Conservation (phyloP, 2,888 invertebrate genomes). For the Epinotia nisella region DNA sequence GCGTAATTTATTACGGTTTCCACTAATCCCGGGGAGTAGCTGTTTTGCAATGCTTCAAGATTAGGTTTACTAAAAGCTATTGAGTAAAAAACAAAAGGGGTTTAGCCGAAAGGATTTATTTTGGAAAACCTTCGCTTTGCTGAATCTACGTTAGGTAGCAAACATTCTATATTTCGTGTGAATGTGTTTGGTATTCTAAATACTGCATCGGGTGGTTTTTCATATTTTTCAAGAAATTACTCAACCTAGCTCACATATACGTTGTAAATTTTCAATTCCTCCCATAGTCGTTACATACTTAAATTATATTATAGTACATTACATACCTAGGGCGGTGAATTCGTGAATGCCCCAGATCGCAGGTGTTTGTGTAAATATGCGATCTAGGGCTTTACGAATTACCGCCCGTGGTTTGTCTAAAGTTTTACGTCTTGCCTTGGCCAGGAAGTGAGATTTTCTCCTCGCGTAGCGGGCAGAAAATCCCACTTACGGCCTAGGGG, state of each 20-base stretch:
- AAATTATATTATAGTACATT: no score
- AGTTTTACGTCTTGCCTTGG: no score
- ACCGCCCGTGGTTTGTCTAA: no score
- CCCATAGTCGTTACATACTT: no score
- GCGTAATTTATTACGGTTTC: slow-evolving; percentile 58
- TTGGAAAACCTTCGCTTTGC: slow-evolving; percentile 22
- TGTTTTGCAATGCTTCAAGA: slow-evolving; percentile 51
- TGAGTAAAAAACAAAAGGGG: slow-evolving; percentile 45
- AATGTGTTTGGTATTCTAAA: background rate
- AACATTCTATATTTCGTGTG: background rate
- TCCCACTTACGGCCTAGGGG: no score
- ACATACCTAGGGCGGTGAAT: no score
- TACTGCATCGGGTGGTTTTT: background rate
- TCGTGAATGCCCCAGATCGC: no score
- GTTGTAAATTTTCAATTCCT: no score
- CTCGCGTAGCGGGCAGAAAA: no score
- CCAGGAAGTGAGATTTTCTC: no score
- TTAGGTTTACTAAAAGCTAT: slow-evolving; percentile 50
- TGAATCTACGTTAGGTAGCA: background rate
- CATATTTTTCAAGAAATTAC: background rate
- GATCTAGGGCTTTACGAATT: no score
- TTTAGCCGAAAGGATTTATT: slow-evolving; percentile 43
- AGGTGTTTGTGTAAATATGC: no score
- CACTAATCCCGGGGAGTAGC: slow-evolving; percentile 53
- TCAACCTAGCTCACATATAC: background rate